phyloP scores from a whole-genome alignment of 2,888 invertebrate species.

The Metallyticus violacea region DNA sequence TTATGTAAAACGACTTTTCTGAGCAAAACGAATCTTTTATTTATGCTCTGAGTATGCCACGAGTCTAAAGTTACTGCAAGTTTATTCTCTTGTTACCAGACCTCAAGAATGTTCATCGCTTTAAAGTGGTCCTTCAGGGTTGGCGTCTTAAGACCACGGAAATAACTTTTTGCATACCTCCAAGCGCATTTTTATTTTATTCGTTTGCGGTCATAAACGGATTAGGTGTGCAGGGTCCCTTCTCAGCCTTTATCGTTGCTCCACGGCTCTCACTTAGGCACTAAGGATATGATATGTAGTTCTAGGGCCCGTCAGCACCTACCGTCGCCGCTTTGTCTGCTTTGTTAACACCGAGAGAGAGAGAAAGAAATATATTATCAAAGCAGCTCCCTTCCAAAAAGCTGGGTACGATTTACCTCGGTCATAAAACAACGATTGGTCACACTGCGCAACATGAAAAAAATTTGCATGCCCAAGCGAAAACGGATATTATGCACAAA shows the following conservation, averaged over 20 bases:
- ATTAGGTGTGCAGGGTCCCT: too few relatives aligned
- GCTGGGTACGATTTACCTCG: slow-evolving; percentile 16
- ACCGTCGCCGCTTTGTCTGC: not conserved
- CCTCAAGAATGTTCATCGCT: not conserved
- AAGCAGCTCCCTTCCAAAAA: slow-evolving; percentile 5
- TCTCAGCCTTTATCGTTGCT: too few relatives aligned
- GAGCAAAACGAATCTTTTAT: not conserved
- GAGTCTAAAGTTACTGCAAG: not conserved
- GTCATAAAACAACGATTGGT: slow-evolving; percentile 32
- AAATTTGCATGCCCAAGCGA: slow-evolving; percentile 27
- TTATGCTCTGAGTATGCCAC: not conserved
- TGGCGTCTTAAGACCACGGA: too few relatives aligned
- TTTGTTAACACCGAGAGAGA: not conserved
- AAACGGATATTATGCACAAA: not conserved
- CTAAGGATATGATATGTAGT: too few relatives aligned
- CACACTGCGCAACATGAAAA: not conserved
- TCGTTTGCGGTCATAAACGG: too few relatives aligned
- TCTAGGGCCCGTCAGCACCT: too few relatives aligned
- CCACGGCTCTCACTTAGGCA: too few relatives aligned
- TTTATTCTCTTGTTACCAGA: not conserved
- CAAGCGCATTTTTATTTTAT: too few relatives aligned
- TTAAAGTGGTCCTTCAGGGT: too few relatives aligned
- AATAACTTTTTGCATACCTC: too few relatives aligned
- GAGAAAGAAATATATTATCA: not conserved
- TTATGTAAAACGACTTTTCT: not conserved